phyloP scores from a whole-genome alignment of 2,113 vertebrate species.

The Sander vitreus region DNA sequence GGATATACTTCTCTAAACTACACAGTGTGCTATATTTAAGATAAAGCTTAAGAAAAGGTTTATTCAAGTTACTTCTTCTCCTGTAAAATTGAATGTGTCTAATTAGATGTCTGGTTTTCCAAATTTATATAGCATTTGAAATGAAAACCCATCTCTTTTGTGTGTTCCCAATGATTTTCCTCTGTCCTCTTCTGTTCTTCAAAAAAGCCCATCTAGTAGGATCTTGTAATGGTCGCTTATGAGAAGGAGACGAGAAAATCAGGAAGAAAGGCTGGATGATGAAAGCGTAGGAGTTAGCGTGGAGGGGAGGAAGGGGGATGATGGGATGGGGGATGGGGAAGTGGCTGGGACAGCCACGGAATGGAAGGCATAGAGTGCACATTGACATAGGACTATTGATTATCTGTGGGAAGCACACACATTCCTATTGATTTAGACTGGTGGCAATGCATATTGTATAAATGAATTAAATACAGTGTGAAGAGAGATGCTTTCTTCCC shows the following conservation, averaged over 20 bases:
- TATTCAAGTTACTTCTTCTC: background rate
- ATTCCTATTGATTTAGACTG: constrained; percentile 46
- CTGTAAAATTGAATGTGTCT: background rate
- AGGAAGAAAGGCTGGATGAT: constrained; percentile 60
- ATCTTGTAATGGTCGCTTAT: constrained; percentile 33
- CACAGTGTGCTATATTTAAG: background rate
- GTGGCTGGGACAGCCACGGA: constrained; percentile 27
- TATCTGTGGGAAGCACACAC: constrained; percentile 30
- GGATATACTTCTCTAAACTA: background rate
- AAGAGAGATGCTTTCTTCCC: constrained; percentile 37
- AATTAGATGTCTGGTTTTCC: background rate
- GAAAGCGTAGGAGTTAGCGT: constrained; percentile 65
- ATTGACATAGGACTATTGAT: constrained; percentile 61
- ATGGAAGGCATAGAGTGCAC: constrained; percentile 19
- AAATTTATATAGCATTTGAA: background rate
- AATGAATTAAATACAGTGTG: constrained; percentile 31
- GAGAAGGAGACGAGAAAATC: constrained; percentile 57
- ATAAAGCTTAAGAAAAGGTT: background rate
- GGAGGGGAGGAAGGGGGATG: constrained; percentile 44
- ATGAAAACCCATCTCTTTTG: background rate
- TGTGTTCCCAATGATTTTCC: background rate
- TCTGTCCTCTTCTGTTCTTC: background rate
- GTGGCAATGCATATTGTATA: constrained; percentile 21
- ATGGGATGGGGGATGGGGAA: constrained; percentile 44
- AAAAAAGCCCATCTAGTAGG: constrained; percentile 34